Evolutionary conservation across 2,113 vertebrate genomes (phyloP).

Genomic region (Callocephalon fimbriatum): DNA sequence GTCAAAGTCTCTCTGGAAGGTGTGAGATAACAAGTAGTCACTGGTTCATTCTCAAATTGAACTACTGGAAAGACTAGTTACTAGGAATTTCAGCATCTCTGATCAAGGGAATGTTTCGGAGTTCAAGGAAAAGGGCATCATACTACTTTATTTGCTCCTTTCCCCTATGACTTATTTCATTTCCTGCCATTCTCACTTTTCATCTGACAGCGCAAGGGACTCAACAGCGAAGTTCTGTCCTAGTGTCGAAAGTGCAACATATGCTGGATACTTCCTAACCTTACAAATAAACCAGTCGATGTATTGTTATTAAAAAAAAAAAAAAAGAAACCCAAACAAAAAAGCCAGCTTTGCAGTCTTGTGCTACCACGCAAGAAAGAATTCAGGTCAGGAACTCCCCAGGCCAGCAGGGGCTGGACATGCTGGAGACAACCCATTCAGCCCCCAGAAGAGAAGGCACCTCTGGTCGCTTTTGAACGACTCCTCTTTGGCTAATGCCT

Average conservation of each 20-base stretch:
- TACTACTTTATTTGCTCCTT: slow-evolving; percentile 10
- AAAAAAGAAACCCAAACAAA: background rate
- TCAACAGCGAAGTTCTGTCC: slow-evolving; percentile 21
- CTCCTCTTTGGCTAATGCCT: slow-evolving; percentile 75
- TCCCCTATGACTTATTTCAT: background rate
- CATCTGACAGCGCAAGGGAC: background rate
- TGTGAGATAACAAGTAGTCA: background rate
- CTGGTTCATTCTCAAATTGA: background rate
- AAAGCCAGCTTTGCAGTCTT: slow-evolving; percentile 50
- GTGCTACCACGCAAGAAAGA: slow-evolving; percentile 23
- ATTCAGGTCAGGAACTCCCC: slow-evolving; percentile 29
- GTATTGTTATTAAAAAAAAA: slow-evolving; percentile 25
- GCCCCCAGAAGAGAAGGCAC: slow-evolving; percentile 74
- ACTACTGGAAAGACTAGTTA: background rate
- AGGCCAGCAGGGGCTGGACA: slow-evolving; percentile 59
- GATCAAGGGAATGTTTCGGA: slow-evolving; percentile 1
- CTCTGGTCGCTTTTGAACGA: slow-evolving; percentile 64
- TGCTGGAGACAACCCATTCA: slow-evolving; percentile 49
- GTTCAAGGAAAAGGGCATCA: slow-evolving; percentile 25
- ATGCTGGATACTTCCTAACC: slow-evolving; percentile 28
- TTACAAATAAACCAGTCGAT: background rate
- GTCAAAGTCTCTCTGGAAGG: slow-evolving; percentile 7
- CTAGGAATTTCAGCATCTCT: slow-evolving; percentile 40
- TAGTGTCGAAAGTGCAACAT: slow-evolving; percentile 41
- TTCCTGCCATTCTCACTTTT: slow-evolving; percentile 25